Evolutionary conservation across 2,113 vertebrate genomes (phyloP).

Genomic region (Chionis minor): DNA sequence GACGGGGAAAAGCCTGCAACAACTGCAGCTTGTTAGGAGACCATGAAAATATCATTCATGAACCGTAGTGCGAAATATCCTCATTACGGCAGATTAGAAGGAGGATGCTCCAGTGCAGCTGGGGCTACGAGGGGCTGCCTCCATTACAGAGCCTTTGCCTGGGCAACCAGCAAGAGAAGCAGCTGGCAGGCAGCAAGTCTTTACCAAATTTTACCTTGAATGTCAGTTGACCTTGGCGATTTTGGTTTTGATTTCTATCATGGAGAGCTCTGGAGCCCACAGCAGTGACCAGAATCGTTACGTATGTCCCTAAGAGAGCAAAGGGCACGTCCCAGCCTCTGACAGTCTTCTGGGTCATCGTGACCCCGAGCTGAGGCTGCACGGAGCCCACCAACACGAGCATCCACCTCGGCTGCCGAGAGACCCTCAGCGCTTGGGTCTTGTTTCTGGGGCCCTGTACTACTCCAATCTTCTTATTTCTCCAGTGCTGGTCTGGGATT

Average conservation of each 20-base stretch:
- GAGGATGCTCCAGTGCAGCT: neutral
- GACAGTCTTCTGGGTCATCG: neutral
- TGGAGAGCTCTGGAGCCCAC: accelerated
- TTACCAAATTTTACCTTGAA: neutral
- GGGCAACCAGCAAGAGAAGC: neutral
- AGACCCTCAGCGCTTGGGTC: neutral
- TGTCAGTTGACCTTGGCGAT: neutral
- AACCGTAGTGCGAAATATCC: accelerated
- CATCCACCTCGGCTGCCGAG: neutral
- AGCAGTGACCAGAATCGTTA: neutral
- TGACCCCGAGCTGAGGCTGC: neutral
- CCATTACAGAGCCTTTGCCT: neutral
- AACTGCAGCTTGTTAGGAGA: neutral
- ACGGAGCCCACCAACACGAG: neutral
- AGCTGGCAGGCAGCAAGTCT: neutral
- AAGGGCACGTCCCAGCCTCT: neutral
- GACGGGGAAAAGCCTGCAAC: neutral
- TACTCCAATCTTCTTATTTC: neutral
- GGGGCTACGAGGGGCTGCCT: neutral
- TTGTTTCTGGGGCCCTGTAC: neutral
- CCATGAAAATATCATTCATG: neutral
- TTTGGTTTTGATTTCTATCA: neutral
- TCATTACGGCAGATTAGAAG: accelerated
- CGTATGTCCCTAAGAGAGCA: accelerated
- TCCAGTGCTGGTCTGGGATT: neutral